Percentiles rank a stretch among this genome's conserved stretches.
These are phyloP conservation scores for Etheostoma cragini DNA, from an alignment of 2,113 vertebrate genomes.

Conservation along the genomic window DNA sequence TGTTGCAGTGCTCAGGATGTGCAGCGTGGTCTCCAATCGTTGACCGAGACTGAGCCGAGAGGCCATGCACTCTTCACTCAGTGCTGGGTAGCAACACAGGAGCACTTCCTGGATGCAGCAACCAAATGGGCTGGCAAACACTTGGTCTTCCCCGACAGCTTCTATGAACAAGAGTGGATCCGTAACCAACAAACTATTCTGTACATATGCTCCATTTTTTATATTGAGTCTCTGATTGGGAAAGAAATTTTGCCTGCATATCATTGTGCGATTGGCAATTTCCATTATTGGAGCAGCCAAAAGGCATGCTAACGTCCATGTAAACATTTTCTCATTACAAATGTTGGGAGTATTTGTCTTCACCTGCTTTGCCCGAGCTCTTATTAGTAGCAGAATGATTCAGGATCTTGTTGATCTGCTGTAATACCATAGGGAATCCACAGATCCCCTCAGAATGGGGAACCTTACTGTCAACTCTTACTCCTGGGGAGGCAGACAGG, in stretches of 20 bases:
- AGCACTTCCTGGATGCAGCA: slow-evolving; percentile 90
- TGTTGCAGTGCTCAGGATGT: slow-evolving; percentile 82
- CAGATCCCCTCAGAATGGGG: slow-evolving; percentile 83
- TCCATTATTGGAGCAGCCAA: not conserved
- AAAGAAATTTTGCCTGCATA: not conserved
- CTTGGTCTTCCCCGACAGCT: slow-evolving; percentile 76
- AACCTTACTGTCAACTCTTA: slow-evolving; percentile 78
- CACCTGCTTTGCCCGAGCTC: slow-evolving; percentile 87
- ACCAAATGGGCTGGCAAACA: slow-evolving; percentile 82
- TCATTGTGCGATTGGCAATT: not conserved
- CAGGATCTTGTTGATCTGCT: slow-evolving; percentile 94
- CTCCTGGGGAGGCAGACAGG: slow-evolving; percentile 77
- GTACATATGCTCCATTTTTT: not conserved
- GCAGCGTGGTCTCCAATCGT: slow-evolving; percentile 85
- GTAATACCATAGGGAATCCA: slow-evolving; percentile 91
- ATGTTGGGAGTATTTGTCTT: not conserved
- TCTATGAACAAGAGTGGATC: slow-evolving; percentile 53
- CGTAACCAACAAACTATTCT: not conserved
- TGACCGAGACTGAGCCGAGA: slow-evolving; percentile 84
- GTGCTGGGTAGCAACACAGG: slow-evolving; percentile 85
- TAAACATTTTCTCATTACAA: not conserved
- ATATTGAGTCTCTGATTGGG: not conserved
- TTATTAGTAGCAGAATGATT: slow-evolving; percentile 84
- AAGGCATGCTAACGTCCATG: not conserved
- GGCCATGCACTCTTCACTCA: slow-evolving; percentile 89